Evolutionary conservation across 1,140 invertebrate genomes (phyloP).

Genomic region (Ctenoplectra terminalis): DNA sequence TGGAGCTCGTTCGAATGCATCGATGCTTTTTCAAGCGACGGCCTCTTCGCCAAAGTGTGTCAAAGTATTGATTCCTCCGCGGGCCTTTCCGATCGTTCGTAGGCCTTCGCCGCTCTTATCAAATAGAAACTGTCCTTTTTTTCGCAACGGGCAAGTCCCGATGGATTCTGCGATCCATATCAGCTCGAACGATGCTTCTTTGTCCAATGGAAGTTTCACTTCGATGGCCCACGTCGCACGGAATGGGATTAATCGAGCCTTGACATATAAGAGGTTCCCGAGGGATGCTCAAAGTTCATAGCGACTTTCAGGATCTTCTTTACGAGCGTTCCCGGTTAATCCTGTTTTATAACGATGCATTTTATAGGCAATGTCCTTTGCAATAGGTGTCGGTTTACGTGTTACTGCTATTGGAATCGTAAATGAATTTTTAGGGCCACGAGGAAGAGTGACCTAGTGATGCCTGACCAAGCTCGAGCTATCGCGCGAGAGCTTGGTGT

Average conservation of each 20-base stretch:
- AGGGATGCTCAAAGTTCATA: conserved; percentile 51
- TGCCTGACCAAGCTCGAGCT: conserved; percentile 95
- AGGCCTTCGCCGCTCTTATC: not conserved
- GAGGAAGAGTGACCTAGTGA: conserved; percentile 94
- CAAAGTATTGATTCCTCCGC: conserved; percentile 57
- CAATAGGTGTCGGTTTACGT: not conserved
- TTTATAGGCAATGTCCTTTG: not conserved
- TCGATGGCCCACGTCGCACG: not conserved
- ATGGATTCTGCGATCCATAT: too few species aligned
- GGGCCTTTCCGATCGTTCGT: conserved; percentile 19
- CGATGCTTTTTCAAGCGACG: conserved; percentile 32
- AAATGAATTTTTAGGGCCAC: conserved; percentile 86
- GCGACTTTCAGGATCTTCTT: conserved; percentile 45
- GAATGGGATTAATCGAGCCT: conserved; percentile 44
- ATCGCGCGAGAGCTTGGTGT: conserved; percentile 95
- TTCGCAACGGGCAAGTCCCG: not conserved
- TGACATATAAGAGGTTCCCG: conserved; percentile 44
- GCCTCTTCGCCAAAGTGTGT: conserved; percentile 52
- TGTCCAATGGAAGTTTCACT: not conserved
- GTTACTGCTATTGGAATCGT: not conserved
- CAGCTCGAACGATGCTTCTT: too few species aligned
- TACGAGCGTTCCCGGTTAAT: not conserved
- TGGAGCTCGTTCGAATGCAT: conserved; percentile 46
- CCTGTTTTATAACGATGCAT: not conserved
- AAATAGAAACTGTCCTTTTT: not conserved